Conservation (phyloP, 2,113 vertebrate genomes). For the Hyaena hyaena region DNA sequence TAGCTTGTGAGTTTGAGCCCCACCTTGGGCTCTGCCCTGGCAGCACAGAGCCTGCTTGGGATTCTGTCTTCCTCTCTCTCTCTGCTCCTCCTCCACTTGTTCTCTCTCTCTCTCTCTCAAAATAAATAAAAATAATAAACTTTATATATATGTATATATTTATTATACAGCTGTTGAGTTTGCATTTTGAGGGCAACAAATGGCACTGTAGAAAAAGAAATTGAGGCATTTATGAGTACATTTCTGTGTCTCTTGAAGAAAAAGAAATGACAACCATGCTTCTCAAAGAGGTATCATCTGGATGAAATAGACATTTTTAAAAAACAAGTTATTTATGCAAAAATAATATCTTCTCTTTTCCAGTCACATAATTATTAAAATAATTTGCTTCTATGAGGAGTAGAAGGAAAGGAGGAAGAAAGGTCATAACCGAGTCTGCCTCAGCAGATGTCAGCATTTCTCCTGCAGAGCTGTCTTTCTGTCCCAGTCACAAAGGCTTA, state of each 20-base stretch:
- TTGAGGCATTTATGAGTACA: background rate
- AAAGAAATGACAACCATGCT: background rate
- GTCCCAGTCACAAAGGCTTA: background rate
- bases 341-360: constrained; percentile 27
- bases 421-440: background rate
- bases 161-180: background rate
- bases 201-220: background rate
- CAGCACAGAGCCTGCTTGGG: too few species aligned
- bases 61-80: too few species aligned
- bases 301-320: background rate
- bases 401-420: too few species aligned
- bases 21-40: too few species aligned
- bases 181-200: background rate
- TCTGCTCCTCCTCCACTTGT: too few species aligned
- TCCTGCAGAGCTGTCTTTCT: background rate
- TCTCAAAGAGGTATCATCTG: background rate
- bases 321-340: background rate
- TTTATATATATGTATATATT: background rate
- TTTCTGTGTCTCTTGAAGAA: background rate
- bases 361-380: background rate
- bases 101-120: too few species aligned
- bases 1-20: too few species aligned
- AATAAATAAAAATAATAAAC: too few species aligned
- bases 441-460: background rate
- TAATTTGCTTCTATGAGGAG: background rate